Evolutionary conservation across 2,888 invertebrate genomes (phyloP).

Genomic region (Gymnoscelis rufifasciata): DNA sequence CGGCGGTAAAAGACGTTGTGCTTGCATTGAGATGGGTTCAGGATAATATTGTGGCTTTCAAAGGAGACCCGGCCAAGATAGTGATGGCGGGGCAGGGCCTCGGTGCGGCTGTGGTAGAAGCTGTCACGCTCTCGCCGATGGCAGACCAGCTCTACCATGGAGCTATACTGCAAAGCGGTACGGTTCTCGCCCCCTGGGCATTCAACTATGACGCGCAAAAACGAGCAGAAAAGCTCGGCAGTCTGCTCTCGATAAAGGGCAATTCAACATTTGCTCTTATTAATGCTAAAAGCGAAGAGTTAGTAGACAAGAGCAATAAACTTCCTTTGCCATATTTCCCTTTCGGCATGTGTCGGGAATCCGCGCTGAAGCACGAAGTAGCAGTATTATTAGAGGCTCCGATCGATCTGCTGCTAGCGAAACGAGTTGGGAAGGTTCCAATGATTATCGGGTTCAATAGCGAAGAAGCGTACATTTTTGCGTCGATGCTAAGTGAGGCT

Average conservation of each 20-base stretch:
- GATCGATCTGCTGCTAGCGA: constrained; percentile 40
- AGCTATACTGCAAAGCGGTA: constrained; percentile 64
- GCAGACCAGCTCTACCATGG: constrained; percentile 56
- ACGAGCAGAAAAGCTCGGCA: constrained; percentile 41
- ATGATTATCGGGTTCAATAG: constrained; percentile 61
- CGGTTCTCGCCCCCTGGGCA: constrained; percentile 58
- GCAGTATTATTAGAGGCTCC: constrained; percentile 52
- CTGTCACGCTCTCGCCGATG: constrained; percentile 48
- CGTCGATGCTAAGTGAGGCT: constrained; percentile 42
- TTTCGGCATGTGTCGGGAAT: constrained; percentile 61
- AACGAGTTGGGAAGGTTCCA: constrained; percentile 44
- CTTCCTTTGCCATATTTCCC: constrained; percentile 55
- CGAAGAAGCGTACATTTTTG: constrained; percentile 64
- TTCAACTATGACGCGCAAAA: constrained; percentile 61
- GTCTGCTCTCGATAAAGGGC: constrained; percentile 30
- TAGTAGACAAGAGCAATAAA: constrained; percentile 42
- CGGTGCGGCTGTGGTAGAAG: constrained; percentile 64
- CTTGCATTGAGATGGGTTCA: constrained; percentile 61
- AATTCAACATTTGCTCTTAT: constrained; percentile 32
- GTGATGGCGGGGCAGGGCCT: constrained; percentile 61
- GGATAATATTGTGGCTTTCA: constrained; percentile 66
- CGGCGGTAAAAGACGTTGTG: constrained; percentile 60
- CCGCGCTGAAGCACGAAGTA: constrained; percentile 50
- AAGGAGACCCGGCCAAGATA: constrained; percentile 58
- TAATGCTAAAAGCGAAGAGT: constrained; percentile 35